Conservation (phyloP, 2,888 invertebrate genomes). For the Aspidapion aeneum region DNA sequence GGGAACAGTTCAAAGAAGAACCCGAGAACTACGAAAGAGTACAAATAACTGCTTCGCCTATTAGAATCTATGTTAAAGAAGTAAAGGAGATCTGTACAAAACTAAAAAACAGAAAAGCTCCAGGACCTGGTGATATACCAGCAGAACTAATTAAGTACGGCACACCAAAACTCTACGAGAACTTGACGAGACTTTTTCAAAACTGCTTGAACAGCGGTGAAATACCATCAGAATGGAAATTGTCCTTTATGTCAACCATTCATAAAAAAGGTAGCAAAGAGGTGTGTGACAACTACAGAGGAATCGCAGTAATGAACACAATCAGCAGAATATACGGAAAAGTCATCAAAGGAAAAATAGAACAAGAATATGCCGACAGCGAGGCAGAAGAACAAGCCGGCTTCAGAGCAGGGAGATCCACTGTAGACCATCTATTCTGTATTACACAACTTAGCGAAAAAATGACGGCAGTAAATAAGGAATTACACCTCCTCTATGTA, state of each 20-base stretch:
- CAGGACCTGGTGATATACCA: constrained; percentile 8
- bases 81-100: constrained; percentile 4
- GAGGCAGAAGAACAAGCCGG: not conserved
- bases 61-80: constrained; percentile 4
- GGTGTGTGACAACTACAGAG: not conserved
- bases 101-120: constrained; percentile 6
- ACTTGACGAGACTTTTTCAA: not conserved
- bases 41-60: constrained; percentile 3
- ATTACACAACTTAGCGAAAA: not conserved
- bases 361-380: not conserved
- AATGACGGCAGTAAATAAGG: not conserved
- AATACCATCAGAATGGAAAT: not conserved
- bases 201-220: not conserved
- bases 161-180: not conserved
- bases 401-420: not conserved
- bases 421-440: not conserved
- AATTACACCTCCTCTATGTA: constrained; percentile 2
- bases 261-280: not conserved
- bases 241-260: not conserved
- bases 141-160: constrained; percentile 14
- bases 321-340: not conserved
- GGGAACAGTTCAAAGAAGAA: not conserved
- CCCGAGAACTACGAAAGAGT: not conserved
- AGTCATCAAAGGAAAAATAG: not conserved
- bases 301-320: not conserved